These are phyloP conservation scores for Triplophysa dalaica DNA, from an alignment of 2,113 vertebrate species.

Conservation along the genomic window DNA sequence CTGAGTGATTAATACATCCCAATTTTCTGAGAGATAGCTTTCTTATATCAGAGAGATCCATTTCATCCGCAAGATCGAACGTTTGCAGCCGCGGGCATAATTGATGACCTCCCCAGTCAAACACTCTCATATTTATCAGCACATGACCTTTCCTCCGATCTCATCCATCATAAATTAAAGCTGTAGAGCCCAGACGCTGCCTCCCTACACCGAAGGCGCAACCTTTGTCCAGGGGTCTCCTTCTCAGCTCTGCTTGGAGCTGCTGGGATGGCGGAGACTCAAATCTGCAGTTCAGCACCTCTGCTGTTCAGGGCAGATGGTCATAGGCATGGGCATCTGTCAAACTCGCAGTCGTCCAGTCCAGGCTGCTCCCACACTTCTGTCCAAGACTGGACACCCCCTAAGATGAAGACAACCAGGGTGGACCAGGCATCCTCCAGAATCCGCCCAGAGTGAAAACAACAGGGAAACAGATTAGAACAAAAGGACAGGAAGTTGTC, in stretches of 20 bases:
- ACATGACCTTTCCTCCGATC: constrained; percentile 86
- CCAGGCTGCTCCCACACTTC: constrained; percentile 30
- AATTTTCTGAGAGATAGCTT: constrained; percentile 79
- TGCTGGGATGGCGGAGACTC: constrained; percentile 66
- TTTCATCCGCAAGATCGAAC: constrained; percentile 78
- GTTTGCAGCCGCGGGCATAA: constrained; percentile 76
- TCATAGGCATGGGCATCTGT: constrained; percentile 78
- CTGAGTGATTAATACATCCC: constrained; percentile 73
- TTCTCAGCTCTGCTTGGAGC: constrained; percentile 76
- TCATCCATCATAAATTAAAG: constrained; percentile 97
- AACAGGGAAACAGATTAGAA: neutral
- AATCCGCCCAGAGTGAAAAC: neutral
- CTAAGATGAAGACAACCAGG: neutral
- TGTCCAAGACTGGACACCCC: neutral
- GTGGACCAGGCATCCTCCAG: neutral
- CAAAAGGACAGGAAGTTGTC: neutral
- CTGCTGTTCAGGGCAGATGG: constrained; percentile 78
- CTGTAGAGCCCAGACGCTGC: constrained; percentile 80
- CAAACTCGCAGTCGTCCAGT: constrained; percentile 69
- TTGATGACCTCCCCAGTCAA: constrained; percentile 82
- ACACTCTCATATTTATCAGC: constrained; percentile 83
- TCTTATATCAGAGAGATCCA: constrained; percentile 76
- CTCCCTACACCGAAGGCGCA: constrained; percentile 78
- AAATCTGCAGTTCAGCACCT: constrained; percentile 78
- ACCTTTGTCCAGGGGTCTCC: constrained; percentile 82